Evolutionary conservation across 2,888 invertebrate genomes (phyloP).

Genomic region (Thera obeliscata): DNA sequence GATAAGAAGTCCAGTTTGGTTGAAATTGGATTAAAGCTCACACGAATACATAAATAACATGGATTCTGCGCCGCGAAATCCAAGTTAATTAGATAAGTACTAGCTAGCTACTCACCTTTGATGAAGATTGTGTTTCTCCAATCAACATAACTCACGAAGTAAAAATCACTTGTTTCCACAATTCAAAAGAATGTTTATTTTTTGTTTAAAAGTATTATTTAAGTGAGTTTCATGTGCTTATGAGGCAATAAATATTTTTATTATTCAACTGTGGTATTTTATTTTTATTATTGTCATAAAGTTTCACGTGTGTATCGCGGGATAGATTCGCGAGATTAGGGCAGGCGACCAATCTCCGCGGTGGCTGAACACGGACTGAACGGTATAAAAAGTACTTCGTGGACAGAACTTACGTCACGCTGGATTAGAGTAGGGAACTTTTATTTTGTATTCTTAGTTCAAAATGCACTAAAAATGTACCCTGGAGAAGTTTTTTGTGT

Average conservation of each 20-base stretch:
- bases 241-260: too few relatives aligned
- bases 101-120: slow-evolving; percentile 12
- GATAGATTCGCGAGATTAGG: slow-evolving; percentile 4
- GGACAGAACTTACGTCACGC: too few relatives aligned
- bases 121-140: slow-evolving; percentile 27
- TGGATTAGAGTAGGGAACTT: too few relatives aligned
- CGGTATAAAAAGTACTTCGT: too few relatives aligned
- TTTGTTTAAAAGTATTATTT: too few relatives aligned
- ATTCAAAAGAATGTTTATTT: background rate
- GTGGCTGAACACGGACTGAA: slow-evolving; percentile 48
- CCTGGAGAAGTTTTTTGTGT: too few relatives aligned
- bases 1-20: background rate
- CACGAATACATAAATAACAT: slow-evolving; percentile 1
- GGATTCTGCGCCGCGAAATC: background rate
- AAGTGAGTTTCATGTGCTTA: too few relatives aligned
- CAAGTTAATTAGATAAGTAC: slow-evolving; percentile 24
- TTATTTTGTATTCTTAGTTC: too few relatives aligned
- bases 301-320: slow-evolving; percentile 10
- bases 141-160: slow-evolving; percentile 5
- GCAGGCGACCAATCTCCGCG: slow-evolving; percentile 47
- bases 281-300: slow-evolving; percentile 8
- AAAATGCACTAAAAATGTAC: too few relatives aligned
- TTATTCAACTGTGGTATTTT: background rate
- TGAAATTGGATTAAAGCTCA: background rate
- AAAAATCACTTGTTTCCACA: slow-evolving; percentile 16